Conservation (phyloP, 2,113 vertebrate species). For the Atrichornis clamosus region DNA sequence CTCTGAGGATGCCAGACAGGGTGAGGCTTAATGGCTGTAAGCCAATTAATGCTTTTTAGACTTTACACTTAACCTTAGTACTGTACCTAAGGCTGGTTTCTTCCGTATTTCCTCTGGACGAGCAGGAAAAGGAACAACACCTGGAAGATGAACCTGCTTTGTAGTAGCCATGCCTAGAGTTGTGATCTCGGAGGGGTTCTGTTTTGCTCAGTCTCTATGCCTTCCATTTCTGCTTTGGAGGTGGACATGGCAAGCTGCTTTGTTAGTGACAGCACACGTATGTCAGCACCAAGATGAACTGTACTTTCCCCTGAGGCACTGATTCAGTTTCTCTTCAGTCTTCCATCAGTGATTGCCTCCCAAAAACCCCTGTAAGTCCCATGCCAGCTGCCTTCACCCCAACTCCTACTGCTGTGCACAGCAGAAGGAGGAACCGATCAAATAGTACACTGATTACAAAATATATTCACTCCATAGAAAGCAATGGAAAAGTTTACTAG, state of each 20-base stretch:
- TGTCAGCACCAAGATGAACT: not conserved
- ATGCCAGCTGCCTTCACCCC: not conserved
- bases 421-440: not conserved
- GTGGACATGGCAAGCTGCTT: not conserved
- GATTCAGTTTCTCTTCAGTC: not conserved
- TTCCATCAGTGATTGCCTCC: not conserved
- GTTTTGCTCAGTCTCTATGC: not conserved
- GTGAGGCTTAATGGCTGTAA: not conserved
- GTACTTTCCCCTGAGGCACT: not conserved
- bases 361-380: not conserved
- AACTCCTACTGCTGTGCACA: not conserved
- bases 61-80: not conserved
- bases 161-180: not conserved
- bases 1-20: not conserved
- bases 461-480: not conserved
- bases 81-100: not conserved
- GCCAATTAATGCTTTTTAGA: not conserved
- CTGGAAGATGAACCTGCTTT: not conserved
- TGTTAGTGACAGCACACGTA: too few species aligned
- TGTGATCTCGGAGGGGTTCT: not conserved
- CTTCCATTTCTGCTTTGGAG: not conserved
- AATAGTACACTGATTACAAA: not conserved
- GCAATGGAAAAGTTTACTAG: not conserved
- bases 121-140: not conserved
- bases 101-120: not conserved